These are phyloP conservation scores for Glaucomys volans DNA, from an alignment of 2,113 vertebrate species.

Conservation along the genomic window DNA sequence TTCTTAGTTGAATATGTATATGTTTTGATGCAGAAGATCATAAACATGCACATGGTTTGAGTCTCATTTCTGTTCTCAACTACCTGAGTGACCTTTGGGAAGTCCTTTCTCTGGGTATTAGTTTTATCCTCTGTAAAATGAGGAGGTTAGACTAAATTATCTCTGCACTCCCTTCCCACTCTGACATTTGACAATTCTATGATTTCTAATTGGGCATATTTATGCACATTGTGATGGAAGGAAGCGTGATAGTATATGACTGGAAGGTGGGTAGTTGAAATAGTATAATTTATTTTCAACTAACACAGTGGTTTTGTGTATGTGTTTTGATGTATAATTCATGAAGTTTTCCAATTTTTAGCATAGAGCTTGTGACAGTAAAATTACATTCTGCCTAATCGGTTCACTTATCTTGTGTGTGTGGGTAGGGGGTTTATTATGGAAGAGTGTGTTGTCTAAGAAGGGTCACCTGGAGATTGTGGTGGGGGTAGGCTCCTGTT, in stretches of 20 bases:
- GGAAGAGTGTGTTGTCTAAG: conserved; percentile 35
- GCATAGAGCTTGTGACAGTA: conserved; percentile 32
- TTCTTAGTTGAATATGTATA: conserved; percentile 26
- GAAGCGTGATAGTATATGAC: conserved; percentile 4
- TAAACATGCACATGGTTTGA: conserved; percentile 24
- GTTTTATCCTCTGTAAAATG: conserved; percentile 51
- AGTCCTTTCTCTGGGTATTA: neutral
- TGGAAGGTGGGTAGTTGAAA: conserved; percentile 48
- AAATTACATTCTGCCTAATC: conserved; percentile 56
- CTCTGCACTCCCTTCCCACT: neutral
- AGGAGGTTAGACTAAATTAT: conserved; percentile 26
- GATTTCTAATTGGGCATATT: conserved; percentile 64
- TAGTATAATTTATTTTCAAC: conserved; percentile 54
- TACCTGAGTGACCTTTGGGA: conserved; percentile 48
- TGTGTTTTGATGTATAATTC: conserved; percentile 70
- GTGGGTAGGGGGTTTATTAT: conserved; percentile 17
- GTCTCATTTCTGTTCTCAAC: conserved; percentile 3
- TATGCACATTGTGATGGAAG: conserved; percentile 30
- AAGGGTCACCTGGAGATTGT: conserved; percentile 7
- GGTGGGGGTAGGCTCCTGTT: conserved; percentile 1
- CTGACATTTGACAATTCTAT: conserved; percentile 52
- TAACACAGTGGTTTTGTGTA: conserved; percentile 45
- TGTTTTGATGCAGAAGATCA: conserved; percentile 30
- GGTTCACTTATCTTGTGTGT: neutral
- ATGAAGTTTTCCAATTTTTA: conserved; percentile 57